These are phyloP conservation scores for Ciconia stormi DNA, from an alignment of 2,113 vertebrate species.

Conservation along the genomic window DNA sequence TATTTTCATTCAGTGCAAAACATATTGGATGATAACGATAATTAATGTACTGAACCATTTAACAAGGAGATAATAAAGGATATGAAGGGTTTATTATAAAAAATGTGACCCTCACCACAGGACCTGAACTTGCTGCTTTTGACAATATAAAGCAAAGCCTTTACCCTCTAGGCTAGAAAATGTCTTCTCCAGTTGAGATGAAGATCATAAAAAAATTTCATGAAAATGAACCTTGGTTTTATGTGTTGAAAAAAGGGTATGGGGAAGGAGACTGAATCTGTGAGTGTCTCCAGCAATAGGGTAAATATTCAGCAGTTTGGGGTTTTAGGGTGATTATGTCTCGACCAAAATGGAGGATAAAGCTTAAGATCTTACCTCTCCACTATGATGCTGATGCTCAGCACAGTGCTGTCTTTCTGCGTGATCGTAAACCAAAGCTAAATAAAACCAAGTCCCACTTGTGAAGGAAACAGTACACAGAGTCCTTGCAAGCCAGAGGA, in stretches of 20 bases:
- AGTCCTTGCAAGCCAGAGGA: neutral
- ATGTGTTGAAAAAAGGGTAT: neutral
- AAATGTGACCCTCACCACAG: constrained; percentile 51
- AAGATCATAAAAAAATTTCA: neutral
- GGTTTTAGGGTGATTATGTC: neutral
- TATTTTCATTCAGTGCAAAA: constrained; percentile 20
- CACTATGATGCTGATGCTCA: neutral
- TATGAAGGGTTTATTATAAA: constrained; percentile 8
- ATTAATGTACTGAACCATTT: constrained; percentile 49
- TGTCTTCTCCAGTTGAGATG: neutral
- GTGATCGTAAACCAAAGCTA: neutral
- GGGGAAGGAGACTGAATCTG: neutral
- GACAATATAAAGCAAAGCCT: constrained; percentile 3
- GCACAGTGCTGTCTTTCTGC: neutral
- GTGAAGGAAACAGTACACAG: neutral
- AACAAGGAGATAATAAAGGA: constrained; percentile 36
- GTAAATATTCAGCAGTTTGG: neutral
- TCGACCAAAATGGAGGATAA: neutral
- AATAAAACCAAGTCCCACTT: neutral
- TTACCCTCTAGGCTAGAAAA: constrained; percentile 2
- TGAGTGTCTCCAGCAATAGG: neutral
- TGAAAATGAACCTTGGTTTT: neutral
- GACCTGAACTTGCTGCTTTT: constrained; percentile 37
- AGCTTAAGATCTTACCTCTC: neutral
- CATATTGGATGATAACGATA: neutral